phyloP scores from a whole-genome alignment of 2,888 invertebrate species.

The Scotopteryx bipunctaria region DNA sequence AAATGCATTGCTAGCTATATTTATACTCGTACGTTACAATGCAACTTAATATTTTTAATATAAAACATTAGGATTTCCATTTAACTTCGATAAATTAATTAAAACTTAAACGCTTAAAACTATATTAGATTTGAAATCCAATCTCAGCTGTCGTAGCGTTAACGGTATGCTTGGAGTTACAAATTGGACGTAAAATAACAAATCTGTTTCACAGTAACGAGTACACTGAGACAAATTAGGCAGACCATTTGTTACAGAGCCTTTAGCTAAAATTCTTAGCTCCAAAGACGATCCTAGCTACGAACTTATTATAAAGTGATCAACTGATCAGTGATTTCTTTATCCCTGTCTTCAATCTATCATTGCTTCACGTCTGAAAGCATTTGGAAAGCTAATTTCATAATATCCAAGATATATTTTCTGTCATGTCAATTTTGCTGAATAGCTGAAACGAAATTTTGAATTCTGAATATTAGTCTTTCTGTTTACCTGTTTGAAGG shows the following conservation, averaged over 20 bases:
- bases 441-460: too few species aligned
- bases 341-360: background rate
- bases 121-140: conserved; percentile 23
- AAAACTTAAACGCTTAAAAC: conserved; percentile 22
- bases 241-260: conserved; percentile 19
- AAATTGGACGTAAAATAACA: conserved; percentile 29
- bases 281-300: background rate
- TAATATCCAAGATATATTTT: too few species aligned
- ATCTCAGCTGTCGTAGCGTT: conserved; percentile 26
- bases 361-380: background rate
- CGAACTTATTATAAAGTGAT: conserved; percentile 3
- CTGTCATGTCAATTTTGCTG: too few species aligned
- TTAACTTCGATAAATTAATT: conserved; percentile 24
- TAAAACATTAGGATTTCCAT: conserved; percentile 6
- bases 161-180: conserved; percentile 19
- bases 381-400: background rate
- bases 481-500: too few species aligned
- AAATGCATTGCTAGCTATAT: too few species aligned
- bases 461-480: too few species aligned
- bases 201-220: conserved; percentile 24
- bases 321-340: conserved; percentile 1
- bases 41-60: background rate
- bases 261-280: conserved; percentile 6
- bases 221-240: conserved; percentile 23
- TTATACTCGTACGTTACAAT: too few species aligned